phyloP scores from a whole-genome alignment of 2,888 invertebrate species.

The Nomada fucata region DNA sequence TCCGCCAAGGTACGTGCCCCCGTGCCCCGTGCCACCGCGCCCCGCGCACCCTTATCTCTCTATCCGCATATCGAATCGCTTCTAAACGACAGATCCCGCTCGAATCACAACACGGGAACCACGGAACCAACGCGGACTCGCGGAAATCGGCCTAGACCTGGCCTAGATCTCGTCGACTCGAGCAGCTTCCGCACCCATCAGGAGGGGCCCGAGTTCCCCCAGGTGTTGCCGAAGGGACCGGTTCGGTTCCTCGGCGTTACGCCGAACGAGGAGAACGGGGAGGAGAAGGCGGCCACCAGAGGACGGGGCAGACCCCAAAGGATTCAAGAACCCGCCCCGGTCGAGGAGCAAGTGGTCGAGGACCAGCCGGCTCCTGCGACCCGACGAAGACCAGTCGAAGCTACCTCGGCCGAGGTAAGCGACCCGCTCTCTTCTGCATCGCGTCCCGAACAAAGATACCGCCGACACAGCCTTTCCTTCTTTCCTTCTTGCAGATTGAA shows the following conservation, averaged over 20 bases:
- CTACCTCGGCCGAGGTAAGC: constrained; percentile 84
- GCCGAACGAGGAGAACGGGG: constrained; percentile 85
- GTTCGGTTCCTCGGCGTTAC: constrained; percentile 86
- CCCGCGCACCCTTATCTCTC: too few relatives aligned
- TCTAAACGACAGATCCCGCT: constrained; percentile 76
- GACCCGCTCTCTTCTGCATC: background rate
- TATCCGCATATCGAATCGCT: too few relatives aligned
- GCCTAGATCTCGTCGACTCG: constrained; percentile 92
- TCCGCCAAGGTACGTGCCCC: constrained; percentile 86
- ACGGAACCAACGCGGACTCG: constrained; percentile 80
- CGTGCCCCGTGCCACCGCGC: too few relatives aligned
- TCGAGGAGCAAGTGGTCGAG: constrained; percentile 68
- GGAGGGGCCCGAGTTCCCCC: constrained; percentile 86
- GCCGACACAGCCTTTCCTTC: too few relatives aligned
- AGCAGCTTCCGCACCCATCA: constrained; percentile 91
- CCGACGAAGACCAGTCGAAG: constrained; percentile 83
- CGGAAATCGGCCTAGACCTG: constrained; percentile 86
- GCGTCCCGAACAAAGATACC: background rate
- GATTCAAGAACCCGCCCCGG: constrained; percentile 76
- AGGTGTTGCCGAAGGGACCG: constrained; percentile 85
- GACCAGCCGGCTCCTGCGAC: constrained; percentile 73
- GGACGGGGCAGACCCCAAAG: constrained; percentile 75
- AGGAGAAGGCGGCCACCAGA: constrained; percentile 75
- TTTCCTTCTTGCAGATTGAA: constrained; percentile 60
- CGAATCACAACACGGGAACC: constrained; percentile 81